These are phyloP conservation scores for Ophioderma brevispina DNA, from an alignment of 35 echinoderm and acorn worm species.

Conservation along the genomic window DNA sequence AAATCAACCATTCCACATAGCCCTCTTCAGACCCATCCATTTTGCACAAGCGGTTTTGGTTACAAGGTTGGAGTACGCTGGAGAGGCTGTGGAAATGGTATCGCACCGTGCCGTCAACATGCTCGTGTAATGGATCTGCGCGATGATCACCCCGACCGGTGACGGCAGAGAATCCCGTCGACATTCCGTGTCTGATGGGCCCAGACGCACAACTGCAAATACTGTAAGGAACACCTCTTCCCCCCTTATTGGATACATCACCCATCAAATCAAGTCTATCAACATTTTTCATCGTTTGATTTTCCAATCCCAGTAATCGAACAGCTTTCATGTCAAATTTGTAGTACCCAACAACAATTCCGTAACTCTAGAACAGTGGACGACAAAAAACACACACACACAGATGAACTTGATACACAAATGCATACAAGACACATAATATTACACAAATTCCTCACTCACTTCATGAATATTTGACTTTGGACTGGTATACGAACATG, in stretches of 20 bases:
- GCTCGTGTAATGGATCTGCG: background rate
- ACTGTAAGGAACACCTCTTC: background rate
- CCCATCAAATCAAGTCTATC: background rate
- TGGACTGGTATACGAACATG: background rate
- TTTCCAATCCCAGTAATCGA: conserved; percentile 5
- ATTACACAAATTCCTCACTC: conserved; percentile 1
- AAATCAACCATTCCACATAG: background rate
- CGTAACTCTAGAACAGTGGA: background rate
- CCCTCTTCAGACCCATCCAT: background rate
- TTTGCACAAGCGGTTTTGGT: background rate
- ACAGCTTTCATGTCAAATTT: conserved; percentile 6
- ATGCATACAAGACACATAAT: conserved; percentile 10
- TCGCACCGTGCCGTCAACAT: background rate
- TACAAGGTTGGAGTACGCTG: background rate
- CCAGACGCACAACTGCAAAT: background rate
- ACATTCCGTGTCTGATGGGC: background rate
- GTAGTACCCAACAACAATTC: background rate
- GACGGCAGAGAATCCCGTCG: background rate
- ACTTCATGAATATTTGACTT: conserved; percentile 1
- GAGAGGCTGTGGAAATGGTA: background rate
- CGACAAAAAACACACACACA: background rate
- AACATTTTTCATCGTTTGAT: background rate
- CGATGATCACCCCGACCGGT: background rate
- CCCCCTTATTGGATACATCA: background rate
- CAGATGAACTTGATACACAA: background rate